These are phyloP conservation scores for Hipparchia sbordonii DNA, from an alignment of 2,888 invertebrate species.

Conservation along the genomic window DNA sequence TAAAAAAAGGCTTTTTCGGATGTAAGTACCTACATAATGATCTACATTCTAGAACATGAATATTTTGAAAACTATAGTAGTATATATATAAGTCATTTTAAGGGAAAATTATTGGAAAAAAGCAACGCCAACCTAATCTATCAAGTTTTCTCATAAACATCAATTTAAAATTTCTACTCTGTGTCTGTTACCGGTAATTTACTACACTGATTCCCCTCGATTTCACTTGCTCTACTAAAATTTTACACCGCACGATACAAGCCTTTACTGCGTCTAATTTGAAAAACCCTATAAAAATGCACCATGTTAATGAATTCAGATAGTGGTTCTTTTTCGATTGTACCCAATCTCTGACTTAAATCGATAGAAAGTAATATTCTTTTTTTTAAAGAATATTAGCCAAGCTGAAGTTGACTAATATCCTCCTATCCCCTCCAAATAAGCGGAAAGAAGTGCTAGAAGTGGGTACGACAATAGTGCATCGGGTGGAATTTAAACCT, in stretches of 20 bases:
- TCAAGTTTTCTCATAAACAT: slow-evolving; percentile 20
- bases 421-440: too few relatives aligned
- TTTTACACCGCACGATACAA: neutral
- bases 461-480: too few relatives aligned
- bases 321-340: neutral
- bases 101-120: neutral
- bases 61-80: too few relatives aligned
- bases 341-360: too few relatives aligned
- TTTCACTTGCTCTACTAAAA: slow-evolving; percentile 22
- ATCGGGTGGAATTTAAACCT: too few relatives aligned
- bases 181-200: slow-evolving; percentile 18
- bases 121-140: neutral
- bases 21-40: too few relatives aligned
- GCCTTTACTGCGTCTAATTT: slow-evolving; percentile 1
- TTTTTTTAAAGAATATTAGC: neutral
- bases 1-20: too few relatives aligned
- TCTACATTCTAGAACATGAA: too few relatives aligned
- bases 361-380: too few relatives aligned
- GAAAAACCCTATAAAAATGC: neutral
- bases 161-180: slow-evolving; percentile 24
- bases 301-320: neutral
- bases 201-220: slow-evolving; percentile 10
- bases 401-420: too few relatives aligned
- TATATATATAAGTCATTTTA: neutral
- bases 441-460: too few relatives aligned